Conservation (phyloP, 64 coral and sea anemone species). For the Astreopora myriophthalma region DNA sequence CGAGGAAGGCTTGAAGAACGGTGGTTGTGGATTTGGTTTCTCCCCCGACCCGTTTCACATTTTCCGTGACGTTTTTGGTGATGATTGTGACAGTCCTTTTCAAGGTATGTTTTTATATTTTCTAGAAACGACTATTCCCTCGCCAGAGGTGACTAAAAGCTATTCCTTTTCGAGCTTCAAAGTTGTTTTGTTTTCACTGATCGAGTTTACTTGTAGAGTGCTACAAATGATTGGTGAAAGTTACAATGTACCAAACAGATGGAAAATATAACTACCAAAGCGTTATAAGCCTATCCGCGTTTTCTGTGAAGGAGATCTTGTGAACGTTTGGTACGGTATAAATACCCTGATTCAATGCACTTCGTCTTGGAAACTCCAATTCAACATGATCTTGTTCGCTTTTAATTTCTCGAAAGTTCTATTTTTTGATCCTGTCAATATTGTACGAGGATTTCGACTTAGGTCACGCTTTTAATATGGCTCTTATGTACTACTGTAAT, state of each 20-base stretch:
- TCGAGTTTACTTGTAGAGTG: neutral
- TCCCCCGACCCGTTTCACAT: slow-evolving; percentile 43
- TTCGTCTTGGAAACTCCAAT: neutral
- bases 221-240: neutral
- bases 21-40: neutral
- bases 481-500: neutral
- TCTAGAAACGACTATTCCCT: neutral
- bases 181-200: neutral
- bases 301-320: neutral
- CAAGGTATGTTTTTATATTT: slow-evolving; percentile 42
- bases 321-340: neutral
- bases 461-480: neutral
- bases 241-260: neutral
- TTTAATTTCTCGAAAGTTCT: slow-evolving; percentile 24
- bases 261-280: neutral
- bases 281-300: neutral
- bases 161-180: neutral
- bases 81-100: slow-evolving; percentile 34
- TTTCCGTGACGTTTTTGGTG: slow-evolving; percentile 74
- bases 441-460: neutral
- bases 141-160: neutral
- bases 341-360: neutral
- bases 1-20: slow-evolving; percentile 50
- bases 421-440: neutral
- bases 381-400: neutral